Base-by-base conservation (phyloP, 2,113 vertebrate species). In the Lepisosteus oculatus region DNA sequence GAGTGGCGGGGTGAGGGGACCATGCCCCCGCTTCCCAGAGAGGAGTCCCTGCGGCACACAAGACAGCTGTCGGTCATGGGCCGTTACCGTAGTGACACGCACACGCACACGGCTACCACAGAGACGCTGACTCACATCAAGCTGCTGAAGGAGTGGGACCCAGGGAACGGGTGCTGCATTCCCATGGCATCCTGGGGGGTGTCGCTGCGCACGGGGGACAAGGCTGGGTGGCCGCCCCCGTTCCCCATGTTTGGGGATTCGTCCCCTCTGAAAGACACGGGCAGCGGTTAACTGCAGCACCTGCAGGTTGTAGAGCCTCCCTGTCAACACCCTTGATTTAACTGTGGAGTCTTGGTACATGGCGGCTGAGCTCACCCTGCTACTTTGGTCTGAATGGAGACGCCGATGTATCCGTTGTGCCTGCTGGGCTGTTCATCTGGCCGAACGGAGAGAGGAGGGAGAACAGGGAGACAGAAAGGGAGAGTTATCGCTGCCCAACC, bases 331-430 rank as follows among this genome's bases (percentile, higher is more conserved):
- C 6, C 3, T 42, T 12, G 65, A 3, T 56, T 17, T 3, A 70
- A 8, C n/a, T 43, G 6, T 8, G 3, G 13, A n/a, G 45, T 0
- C 43, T 3, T 47, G 45, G 42, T 1, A 17, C 41, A 45, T 3
- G 43, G 14, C 0, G 43, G 8, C 5, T 14, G 43, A 6, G 45
- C 86, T 86, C 82, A 89, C 86, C 12, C 70, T 54, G 77, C 86
- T 0, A 88, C 82, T 84, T 74, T 87, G 43, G 86, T 85, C 0
- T 78, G 83, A 15, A 90, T 83, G 54, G 78, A 67, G 47, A 84
- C 74, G 3, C 80, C 81, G 63, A 90, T 80, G 62, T 90, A 90
- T 55, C 86, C 89, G 0, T 13, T 14, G 0, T 0, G 0, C 2
- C 11, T 2, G 0, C 59, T 2, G 41, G 74, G 69, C 42, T 76